Conservation (phyloP, 2,113 vertebrate species). For the Microcebus ravelobensis region DNA sequence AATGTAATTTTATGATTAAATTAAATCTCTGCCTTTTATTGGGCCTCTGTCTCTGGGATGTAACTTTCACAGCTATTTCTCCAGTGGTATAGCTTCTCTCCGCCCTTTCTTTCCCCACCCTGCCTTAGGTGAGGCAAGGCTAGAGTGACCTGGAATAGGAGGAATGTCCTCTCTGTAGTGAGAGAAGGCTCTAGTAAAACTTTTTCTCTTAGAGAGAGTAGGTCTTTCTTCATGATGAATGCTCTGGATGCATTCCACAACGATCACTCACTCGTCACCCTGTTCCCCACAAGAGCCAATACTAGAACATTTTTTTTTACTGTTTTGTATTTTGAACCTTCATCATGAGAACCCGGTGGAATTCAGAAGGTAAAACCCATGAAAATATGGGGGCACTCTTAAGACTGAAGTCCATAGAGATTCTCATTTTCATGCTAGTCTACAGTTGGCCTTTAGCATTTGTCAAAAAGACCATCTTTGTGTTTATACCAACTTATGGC, state of each 20-base stretch:
- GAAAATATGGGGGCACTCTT: neutral
- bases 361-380: neutral
- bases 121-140: neutral
- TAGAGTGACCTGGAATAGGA: neutral
- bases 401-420: neutral
- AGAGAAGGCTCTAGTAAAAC: neutral
- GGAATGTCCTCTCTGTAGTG: neutral
- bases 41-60: neutral
- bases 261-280: neutral
- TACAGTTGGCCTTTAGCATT: neutral
- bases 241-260: neutral
- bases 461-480: neutral
- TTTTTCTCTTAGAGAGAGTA: neutral
- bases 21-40: neutral
- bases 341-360: neutral
- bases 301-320: neutral
- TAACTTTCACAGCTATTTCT: neutral
- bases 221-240: neutral
- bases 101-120: neutral
- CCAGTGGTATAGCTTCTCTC: neutral
- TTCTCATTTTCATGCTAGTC: neutral
- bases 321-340: neutral
- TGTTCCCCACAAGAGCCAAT: neutral
- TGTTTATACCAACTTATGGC: no score
- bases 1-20: neutral